Conservation (phyloP, 2,797 vertebrate genomes). For the Megalops cyprinoides region DNA sequence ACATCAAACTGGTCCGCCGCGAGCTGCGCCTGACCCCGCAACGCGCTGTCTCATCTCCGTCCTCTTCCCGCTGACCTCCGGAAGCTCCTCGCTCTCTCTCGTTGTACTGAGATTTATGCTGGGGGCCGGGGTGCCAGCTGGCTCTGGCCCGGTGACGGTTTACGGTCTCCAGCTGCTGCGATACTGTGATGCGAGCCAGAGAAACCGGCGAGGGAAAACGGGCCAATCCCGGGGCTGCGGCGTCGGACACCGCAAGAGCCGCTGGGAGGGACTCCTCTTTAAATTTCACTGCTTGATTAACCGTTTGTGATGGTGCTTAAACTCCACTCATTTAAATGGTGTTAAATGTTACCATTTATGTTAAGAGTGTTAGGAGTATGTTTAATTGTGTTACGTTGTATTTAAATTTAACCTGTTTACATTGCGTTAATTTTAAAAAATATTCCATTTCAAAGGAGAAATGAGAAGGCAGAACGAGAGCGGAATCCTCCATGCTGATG, state of each 20-base stretch:
- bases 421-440: too few relatives aligned
- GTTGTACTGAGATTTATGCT: background rate
- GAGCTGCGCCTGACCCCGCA: background rate
- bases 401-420: too few relatives aligned
- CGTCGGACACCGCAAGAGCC: background rate
- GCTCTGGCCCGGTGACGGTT: background rate
- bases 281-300: conserved; percentile 8
- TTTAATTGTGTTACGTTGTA: too few relatives aligned
- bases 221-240: background rate
- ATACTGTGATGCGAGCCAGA: too few relatives aligned
- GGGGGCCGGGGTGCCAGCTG: background rate
- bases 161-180: too few relatives aligned
- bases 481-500: too few relatives aligned
- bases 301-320: too few relatives aligned
- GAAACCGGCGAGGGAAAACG: background rate
- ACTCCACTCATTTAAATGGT: too few relatives aligned
- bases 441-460: too few relatives aligned
- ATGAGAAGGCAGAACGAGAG: too few relatives aligned
- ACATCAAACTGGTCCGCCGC: background rate
- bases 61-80: background rate
- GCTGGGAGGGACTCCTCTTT: background rate
- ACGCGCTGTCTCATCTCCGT: background rate
- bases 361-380: too few relatives aligned
- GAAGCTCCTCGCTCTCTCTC: background rate
- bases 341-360: too few relatives aligned